Percentiles rank a stretch among this genome's conserved stretches.
Conservation (phyloP, 2,888 invertebrate species). For the Isotomurus palustris region DNA sequence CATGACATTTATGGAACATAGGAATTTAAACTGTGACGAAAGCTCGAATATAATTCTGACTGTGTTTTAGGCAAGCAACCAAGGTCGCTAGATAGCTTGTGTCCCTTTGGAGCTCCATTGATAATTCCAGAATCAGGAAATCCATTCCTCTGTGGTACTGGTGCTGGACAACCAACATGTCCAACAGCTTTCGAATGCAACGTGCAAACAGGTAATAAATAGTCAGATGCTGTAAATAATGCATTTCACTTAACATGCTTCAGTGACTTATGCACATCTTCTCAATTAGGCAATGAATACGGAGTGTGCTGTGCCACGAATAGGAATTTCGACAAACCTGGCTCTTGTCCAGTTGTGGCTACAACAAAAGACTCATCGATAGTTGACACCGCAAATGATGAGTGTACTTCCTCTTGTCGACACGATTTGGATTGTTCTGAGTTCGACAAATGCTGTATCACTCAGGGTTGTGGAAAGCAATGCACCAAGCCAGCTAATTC, state of each 20-base stretch:
- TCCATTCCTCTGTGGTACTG: constrained; percentile 76
- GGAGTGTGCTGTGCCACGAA: constrained; percentile 82
- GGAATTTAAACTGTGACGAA: neutral
- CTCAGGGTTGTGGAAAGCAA: constrained; percentile 66
- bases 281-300: constrained; percentile 66
- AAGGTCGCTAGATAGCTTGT: constrained; percentile 68
- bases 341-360: constrained; percentile 62
- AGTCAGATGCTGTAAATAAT: neutral
- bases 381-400: constrained; percentile 21
- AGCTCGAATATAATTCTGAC: neutral
- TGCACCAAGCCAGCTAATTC: constrained; percentile 72
- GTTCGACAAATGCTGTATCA: constrained; percentile 75
- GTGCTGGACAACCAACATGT: constrained; percentile 75
- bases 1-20: neutral
- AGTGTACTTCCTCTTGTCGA: constrained; percentile 19
- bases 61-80: constrained; percentile 63
- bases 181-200: constrained; percentile 76
- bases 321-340: constrained; percentile 69
- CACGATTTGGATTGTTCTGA: constrained; percentile 69
- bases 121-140: constrained; percentile 66
- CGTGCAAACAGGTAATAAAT: constrained; percentile 62
- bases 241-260: constrained; percentile 5
- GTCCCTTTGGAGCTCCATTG: constrained; percentile 66
- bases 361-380: constrained; percentile 50
- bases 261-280: neutral